These are phyloP conservation scores for Aphrophora alni DNA, from an alignment of 2,888 invertebrate genomes.

Conservation along the genomic window DNA sequence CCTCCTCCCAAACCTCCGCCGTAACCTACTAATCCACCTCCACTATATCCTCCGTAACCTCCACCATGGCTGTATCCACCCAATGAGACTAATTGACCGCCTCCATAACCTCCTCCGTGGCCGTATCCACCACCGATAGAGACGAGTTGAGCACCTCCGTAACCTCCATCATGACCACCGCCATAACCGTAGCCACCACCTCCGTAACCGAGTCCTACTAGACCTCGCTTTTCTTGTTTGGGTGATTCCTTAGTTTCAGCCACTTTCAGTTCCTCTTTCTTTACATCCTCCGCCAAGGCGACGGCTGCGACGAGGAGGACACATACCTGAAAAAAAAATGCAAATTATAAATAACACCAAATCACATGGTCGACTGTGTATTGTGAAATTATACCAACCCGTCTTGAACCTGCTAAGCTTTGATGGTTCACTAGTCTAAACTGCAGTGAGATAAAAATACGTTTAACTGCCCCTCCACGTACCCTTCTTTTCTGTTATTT, in stretches of 20 bases:
- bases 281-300: background rate
- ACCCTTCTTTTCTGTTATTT: too few species aligned
- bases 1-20: constrained; percentile 24
- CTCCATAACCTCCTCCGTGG: constrained; percentile 27
- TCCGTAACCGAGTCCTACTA: constrained; percentile 41
- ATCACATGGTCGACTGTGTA: too few species aligned
- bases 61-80: constrained; percentile 16
- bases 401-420: too few species aligned
- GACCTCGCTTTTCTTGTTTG: constrained; percentile 47
- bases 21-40: constrained; percentile 3
- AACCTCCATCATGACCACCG: constrained; percentile 7
- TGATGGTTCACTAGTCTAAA: too few species aligned
- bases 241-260: constrained; percentile 35
- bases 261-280: background rate
- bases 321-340: background rate
- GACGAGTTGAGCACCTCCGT: constrained; percentile 12
- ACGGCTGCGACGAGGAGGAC: background rate
- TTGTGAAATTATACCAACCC: too few species aligned
- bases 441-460: too few species aligned
- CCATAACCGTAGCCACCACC: constrained; percentile 25
- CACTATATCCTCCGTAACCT: constrained; percentile 21
- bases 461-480: too few species aligned
- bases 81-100: constrained; percentile 12
- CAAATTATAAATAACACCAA: too few species aligned
- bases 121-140: constrained; percentile 12